phyloP scores from a whole-genome alignment of 2,113 vertebrate species.

The Syrrhaptes paradoxus region DNA sequence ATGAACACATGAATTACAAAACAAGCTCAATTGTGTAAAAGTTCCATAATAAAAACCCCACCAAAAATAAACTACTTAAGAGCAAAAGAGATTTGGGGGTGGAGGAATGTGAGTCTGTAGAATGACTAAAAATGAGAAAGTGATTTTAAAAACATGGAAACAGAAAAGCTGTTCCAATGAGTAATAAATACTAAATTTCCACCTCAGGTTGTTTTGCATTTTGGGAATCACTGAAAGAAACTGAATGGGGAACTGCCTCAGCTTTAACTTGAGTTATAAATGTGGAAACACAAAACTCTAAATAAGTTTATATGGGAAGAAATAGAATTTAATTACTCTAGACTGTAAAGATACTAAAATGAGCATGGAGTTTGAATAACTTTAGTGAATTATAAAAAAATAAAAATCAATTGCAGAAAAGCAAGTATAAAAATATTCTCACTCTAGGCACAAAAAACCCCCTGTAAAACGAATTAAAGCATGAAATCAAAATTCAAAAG shows the following conservation, averaged over 20 bases:
- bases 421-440: neutral
- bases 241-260: neutral
- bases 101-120: constrained; percentile 36
- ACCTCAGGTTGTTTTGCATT: neutral
- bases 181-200: constrained; percentile 24
- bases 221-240: neutral
- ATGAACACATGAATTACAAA: neutral
- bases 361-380: neutral
- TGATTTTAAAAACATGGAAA: constrained; percentile 9
- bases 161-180: neutral
- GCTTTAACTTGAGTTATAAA: neutral
- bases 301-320: neutral
- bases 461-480: neutral
- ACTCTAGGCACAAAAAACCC: neutral
- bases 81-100: neutral
- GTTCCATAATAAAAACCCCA: neutral
- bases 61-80: constrained; percentile 45
- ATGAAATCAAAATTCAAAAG: neutral
- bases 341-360: neutral
- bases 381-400: neutral
- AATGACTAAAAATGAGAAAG: constrained; percentile 5
- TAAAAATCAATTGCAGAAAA: neutral
- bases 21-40: neutral
- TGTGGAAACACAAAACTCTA: neutral
- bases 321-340: neutral